Evolutionary conservation across 2,113 vertebrate species (phyloP).

Genomic region (Ameiurus melas): DNA sequence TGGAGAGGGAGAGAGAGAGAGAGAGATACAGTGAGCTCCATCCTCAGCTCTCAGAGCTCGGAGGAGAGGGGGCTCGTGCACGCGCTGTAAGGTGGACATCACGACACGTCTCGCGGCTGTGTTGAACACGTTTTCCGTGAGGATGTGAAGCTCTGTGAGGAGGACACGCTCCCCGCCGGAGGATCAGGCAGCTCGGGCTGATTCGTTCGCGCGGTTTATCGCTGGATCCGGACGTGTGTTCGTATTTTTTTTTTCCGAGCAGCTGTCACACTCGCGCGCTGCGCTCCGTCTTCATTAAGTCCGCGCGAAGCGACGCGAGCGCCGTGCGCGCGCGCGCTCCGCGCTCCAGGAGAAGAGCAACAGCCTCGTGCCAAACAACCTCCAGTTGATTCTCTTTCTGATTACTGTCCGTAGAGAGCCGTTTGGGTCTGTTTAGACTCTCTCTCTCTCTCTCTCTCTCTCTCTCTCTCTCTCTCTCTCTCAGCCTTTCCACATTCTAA

Average conservation of each 20-base stretch:
- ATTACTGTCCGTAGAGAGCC: background rate
- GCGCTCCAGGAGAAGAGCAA: background rate
- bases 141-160: background rate
- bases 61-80: conserved; percentile 32
- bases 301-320: conserved; percentile 24
- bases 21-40: background rate
- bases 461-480: background rate
- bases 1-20: background rate
- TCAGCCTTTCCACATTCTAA: background rate
- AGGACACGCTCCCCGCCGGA: background rate
- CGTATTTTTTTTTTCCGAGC: background rate
- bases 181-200: background rate
- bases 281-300: conserved; percentile 16
- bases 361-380: background rate
- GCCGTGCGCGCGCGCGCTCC: background rate
- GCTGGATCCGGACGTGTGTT: background rate
- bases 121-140: background rate
- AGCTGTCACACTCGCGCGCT: background rate
- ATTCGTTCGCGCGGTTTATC: background rate
- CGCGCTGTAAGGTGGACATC: conserved; percentile 18
- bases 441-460: background rate
- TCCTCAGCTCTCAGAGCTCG: conserved; percentile 15
- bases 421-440: background rate
- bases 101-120: conserved; percentile 11
- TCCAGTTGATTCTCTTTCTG: background rate